A percentile compares a stretch with the other conserved stretches of the same genome.
Conservation (phyloP, 1,140 invertebrate genomes). For the Drosophila pandora region DNA sequence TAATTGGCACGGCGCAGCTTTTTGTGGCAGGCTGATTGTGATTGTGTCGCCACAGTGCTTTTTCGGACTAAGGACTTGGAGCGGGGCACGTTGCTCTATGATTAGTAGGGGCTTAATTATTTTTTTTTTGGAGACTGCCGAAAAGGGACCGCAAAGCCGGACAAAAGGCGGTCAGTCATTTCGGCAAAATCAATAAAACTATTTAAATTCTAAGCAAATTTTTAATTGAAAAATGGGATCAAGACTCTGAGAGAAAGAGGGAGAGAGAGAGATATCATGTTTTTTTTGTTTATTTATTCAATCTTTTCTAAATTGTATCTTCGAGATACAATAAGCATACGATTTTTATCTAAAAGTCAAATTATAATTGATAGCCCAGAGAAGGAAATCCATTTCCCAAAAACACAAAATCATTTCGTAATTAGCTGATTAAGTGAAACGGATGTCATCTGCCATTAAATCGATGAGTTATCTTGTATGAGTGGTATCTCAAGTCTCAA, state of each 20-base stretch:
- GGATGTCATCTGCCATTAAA: constrained; percentile 24
- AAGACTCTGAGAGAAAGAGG: too few species aligned
- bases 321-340: background rate
- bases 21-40: constrained; percentile 43
- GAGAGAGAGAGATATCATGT: too few species aligned
- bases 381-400: background rate
- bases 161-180: constrained; percentile 10
- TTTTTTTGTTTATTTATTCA: background rate
- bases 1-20: constrained; percentile 64
- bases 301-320: background rate
- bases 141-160: constrained; percentile 20
- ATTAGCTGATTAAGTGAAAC: constrained; percentile 17
- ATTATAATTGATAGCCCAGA: background rate
- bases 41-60: constrained; percentile 30
- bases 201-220: background rate
- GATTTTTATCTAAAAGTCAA: background rate
- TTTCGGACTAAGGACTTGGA: constrained; percentile 8
- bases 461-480: constrained; percentile 43
- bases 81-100: constrained; percentile 4
- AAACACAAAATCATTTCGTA: constrained; percentile 5
- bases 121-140: background rate
- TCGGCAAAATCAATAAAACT: too few species aligned
- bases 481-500: constrained; percentile 37
- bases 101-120: constrained; percentile 24
- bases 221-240: too few species aligned